Percentiles rank a stretch among this genome's conserved stretches.
phyloP scores from a whole-genome alignment of 1,140 invertebrate genomes.

The Apolygus lucorum region DNA sequence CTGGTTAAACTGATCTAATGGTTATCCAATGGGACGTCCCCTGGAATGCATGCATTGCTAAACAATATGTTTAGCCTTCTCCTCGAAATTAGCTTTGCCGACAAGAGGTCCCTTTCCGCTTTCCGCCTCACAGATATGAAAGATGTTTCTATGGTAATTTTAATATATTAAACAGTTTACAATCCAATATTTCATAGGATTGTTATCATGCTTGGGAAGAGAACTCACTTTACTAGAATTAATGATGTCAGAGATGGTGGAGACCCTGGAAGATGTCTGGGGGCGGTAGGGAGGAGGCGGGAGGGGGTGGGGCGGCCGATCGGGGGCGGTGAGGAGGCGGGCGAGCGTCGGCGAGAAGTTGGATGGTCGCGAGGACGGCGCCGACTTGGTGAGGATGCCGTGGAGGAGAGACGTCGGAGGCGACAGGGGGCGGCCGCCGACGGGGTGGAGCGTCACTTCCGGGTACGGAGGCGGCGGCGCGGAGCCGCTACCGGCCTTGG shows the following conservation, averaged over 20 bases:
- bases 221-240: conserved; percentile 26
- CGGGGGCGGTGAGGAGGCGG: conserved; percentile 61
- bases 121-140: too few relatives aligned
- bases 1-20: too few relatives aligned
- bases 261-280: conserved; percentile 51
- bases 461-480: conserved; percentile 61
- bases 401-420: conserved; percentile 53
- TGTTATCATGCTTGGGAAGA: too few relatives aligned
- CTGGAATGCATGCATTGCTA: too few relatives aligned
- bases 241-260: conserved; percentile 51
- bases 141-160: too few relatives aligned
- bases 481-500: too few relatives aligned
- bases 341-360: conserved; percentile 69
- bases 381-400: conserved; percentile 58
- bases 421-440: conserved; percentile 42
- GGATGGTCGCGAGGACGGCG: conserved; percentile 36
- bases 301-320: conserved; percentile 36
- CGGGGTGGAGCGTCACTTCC: conserved; percentile 65
- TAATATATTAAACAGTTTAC: not conserved
- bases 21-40: too few relatives aligned
- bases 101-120: too few relatives aligned
- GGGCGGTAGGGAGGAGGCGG: conserved; percentile 25
- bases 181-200: too few relatives aligned
- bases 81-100: too few relatives aligned
- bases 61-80: too few relatives aligned